Base-by-base conservation (phyloP, 2,797 vertebrate species). In the Masticophis lateralis region DNA sequence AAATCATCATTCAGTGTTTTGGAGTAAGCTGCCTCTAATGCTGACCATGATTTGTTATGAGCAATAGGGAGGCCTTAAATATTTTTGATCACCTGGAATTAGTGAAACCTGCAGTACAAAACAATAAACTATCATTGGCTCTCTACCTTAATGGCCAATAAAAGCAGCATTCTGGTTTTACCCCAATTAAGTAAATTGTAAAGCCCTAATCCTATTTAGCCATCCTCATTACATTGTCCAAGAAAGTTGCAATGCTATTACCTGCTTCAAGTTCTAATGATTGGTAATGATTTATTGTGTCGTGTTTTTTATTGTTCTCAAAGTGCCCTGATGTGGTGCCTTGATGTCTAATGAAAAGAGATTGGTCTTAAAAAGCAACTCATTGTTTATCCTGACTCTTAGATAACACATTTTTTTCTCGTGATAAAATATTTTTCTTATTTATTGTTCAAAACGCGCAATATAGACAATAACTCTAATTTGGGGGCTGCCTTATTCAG, bases 341-440 rank as follows among this genome's bases (percentile, higher is more conserved):
- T 98, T 98, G 98, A 98, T 99, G 99, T 99, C 99, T 98, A 98
- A 98, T 98, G 98, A 98, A 98, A 98, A 98, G 98, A 98, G 98
- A 98, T 98, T 98, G 98, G 97, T 98, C 97, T 98, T 98, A 97
- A 97, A 98, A 98, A 98, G 97, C 97, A 96, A 93, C 97, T 97
- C 98, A 98, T 98, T 98, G 98, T 98, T 98, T 98, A 98, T 98
- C 97, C 97, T 97, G 97, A 97, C 97, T 98, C 98, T 97, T 97
- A 98, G 98, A 99, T 99, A 99, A 98, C 98, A 97, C 97, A 97
- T 98, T 98, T 99, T 93, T 93, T 98, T 98, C 97, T 98, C 97
- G 98, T 98, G 99, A 99, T 99, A 99, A 99, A 99, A 98, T 97
- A 98, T 98, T 98, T 98, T 98, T 98, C 98, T 98, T 98, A 98